Conservation (phyloP, 1,140 invertebrate genomes). For the Homalodisca vitripennis region DNA sequence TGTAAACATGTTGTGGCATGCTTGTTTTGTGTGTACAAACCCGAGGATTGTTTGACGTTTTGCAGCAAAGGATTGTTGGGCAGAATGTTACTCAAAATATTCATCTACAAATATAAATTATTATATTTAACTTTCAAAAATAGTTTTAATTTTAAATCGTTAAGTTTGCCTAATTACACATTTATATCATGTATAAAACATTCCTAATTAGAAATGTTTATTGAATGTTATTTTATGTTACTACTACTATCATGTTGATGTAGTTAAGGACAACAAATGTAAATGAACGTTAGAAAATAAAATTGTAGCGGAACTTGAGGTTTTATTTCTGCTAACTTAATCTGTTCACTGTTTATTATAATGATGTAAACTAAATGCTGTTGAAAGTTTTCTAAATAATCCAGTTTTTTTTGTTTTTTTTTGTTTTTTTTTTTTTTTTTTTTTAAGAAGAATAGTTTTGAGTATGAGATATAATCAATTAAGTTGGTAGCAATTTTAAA, state of each 20-base stretch:
- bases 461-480: too few relatives aligned
- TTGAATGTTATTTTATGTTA: constrained; percentile 22
- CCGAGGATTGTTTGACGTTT: constrained; percentile 11
- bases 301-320: too few relatives aligned
- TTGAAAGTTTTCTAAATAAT: too few relatives aligned
- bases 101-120: constrained; percentile 1
- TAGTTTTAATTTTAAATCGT: constrained; percentile 12
- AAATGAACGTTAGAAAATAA: constrained; percentile 27
- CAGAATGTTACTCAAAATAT: not conserved
- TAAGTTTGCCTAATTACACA: constrained; percentile 14
- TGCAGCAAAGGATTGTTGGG: constrained; percentile 14
- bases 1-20: constrained; percentile 2
- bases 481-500: too few relatives aligned
- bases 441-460: too few relatives aligned
- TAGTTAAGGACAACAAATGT: constrained; percentile 17
- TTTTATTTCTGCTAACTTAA: too few relatives aligned
- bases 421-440: too few relatives aligned
- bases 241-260: constrained; percentile 2
- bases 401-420: too few relatives aligned
- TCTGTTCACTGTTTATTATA: too few relatives aligned
- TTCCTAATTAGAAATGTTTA: constrained; percentile 24
- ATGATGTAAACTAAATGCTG: too few relatives aligned
- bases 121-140: constrained; percentile 3
- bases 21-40: constrained; percentile 17
- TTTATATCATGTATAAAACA: constrained; percentile 21